These are phyloP conservation scores for Dallia pectoralis DNA, from an alignment of 2,797 vertebrate species.

Conservation along the genomic window DNA sequence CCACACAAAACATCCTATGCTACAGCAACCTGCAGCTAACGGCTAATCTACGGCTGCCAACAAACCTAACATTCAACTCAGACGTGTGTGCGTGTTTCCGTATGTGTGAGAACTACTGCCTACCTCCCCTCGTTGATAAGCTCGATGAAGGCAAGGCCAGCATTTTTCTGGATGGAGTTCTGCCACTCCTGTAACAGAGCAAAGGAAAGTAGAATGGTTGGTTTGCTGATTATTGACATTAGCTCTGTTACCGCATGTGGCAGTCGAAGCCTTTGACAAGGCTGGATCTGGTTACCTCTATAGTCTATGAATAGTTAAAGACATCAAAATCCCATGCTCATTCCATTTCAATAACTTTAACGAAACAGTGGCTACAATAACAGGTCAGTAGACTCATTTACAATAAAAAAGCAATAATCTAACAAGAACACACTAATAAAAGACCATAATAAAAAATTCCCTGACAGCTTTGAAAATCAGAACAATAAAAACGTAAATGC, in stretches of 20 bases:
- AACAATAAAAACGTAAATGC: slow-evolving; percentile 5
- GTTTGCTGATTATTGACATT: slow-evolving; percentile 21
- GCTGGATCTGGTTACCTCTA: background rate
- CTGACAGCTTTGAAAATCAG: slow-evolving; percentile 12
- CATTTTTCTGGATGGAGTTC: slow-evolving; percentile 99
- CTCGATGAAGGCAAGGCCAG: slow-evolving; percentile 97
- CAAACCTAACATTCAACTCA: slow-evolving; percentile 13
- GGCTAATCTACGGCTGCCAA: slow-evolving; percentile 31
- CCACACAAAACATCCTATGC: background rate
- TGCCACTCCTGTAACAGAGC: slow-evolving; percentile 90
- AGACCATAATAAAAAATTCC: slow-evolving; percentile 1
- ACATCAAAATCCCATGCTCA: slow-evolving; percentile 6
- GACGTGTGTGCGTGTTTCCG: background rate
- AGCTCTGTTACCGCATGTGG: background rate
- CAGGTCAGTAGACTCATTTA: slow-evolving; percentile 7
- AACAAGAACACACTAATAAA: slow-evolving; percentile 20
- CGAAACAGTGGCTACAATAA: slow-evolving; percentile 17
- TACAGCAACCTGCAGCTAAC: slow-evolving; percentile 39
- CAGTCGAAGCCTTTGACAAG: background rate
- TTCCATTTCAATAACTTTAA: slow-evolving; percentile 5
- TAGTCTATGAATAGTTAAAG: slow-evolving; percentile 12
- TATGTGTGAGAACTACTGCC: background rate
- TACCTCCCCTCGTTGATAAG: slow-evolving; percentile 94
- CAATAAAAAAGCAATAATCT: slow-evolving; percentile 16
- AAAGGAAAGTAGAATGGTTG: background rate